Conservation (phyloP, 53 echinoderm and acorn worm species). For the Crossaster papposus region DNA sequence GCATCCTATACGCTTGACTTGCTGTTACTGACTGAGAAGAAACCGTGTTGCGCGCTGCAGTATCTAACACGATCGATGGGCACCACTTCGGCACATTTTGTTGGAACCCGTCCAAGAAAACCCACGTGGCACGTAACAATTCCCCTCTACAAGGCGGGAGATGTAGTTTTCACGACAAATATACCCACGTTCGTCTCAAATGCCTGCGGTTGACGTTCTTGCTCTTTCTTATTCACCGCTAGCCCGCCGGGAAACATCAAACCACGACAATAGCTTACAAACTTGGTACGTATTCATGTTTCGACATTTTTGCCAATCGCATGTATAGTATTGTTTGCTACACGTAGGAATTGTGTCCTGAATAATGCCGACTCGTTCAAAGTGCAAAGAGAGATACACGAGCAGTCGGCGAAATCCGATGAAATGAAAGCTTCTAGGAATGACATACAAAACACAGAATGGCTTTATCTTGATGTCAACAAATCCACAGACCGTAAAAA, state of each 20-base stretch:
- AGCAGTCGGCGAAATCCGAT: background rate
- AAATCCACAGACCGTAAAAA: background rate
- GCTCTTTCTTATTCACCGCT: background rate
- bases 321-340: background rate
- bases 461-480: background rate
- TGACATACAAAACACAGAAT: background rate
- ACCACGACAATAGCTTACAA: background rate
- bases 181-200: too few relatives aligned
- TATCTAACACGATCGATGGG: slow-evolving; percentile 20
- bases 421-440: too few relatives aligned
- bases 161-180: too few relatives aligned
- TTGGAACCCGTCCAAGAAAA: background rate
- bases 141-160: background rate
- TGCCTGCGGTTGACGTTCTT: background rate
- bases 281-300: background rate
- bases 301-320: background rate
- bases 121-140: slow-evolving; percentile 7
- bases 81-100: background rate
- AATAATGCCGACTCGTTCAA: background rate
- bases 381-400: background rate
- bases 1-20: background rate
- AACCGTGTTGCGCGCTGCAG: background rate
- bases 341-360: background rate
- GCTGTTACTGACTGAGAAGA: background rate
- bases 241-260: background rate